These are phyloP conservation scores for Sycophila sp. DNA, from an alignment of 1,140 invertebrate genomes.

Conservation along the genomic window DNA sequence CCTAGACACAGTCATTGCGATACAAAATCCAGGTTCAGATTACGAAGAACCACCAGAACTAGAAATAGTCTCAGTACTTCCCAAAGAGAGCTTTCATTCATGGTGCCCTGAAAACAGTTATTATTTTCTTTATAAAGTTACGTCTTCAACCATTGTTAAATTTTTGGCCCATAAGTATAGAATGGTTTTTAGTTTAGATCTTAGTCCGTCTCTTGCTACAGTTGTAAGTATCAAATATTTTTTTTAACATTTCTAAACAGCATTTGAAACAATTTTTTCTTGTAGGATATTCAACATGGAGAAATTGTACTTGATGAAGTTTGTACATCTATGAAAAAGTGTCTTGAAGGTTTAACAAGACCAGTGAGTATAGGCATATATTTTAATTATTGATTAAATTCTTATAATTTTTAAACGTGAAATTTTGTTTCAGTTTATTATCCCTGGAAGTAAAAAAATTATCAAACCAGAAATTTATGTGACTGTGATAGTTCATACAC, in stretches of 20 bases:
- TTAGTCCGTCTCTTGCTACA: constrained; percentile 81
- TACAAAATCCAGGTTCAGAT: constrained; percentile 59
- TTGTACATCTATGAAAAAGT: constrained; percentile 71
- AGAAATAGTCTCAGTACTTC: constrained; percentile 74
- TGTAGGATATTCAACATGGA: constrained; percentile 72
- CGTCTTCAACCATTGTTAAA: constrained; percentile 64
- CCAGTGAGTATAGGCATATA: constrained; percentile 70
- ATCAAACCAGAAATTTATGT: constrained; percentile 80
- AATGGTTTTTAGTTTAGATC: constrained; percentile 82
- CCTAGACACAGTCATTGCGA: constrained; percentile 72
- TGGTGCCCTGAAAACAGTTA: constrained; percentile 69
- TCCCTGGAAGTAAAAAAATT: constrained; percentile 74
- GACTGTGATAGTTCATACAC: constrained; percentile 83
- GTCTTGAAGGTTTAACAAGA: constrained; percentile 72
- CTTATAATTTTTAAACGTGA: too few species aligned
- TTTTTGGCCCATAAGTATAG: constrained; percentile 72
- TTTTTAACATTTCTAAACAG: constrained; percentile 9
- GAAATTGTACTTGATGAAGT: constrained; percentile 79
- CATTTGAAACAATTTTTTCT: constrained; percentile 50
- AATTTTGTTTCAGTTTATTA: constrained; percentile 70
- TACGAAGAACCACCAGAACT: constrained; percentile 66
- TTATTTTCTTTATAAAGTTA: constrained; percentile 68
- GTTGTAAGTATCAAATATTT: constrained; percentile 66
- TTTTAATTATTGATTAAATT: neutral
- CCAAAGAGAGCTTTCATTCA: constrained; percentile 63